Evolutionary conservation across 1,140 invertebrate species (phyloP), one percentile per base, ranked within the genome.

Genomic region (Drosophila prosaltans): DNA sequence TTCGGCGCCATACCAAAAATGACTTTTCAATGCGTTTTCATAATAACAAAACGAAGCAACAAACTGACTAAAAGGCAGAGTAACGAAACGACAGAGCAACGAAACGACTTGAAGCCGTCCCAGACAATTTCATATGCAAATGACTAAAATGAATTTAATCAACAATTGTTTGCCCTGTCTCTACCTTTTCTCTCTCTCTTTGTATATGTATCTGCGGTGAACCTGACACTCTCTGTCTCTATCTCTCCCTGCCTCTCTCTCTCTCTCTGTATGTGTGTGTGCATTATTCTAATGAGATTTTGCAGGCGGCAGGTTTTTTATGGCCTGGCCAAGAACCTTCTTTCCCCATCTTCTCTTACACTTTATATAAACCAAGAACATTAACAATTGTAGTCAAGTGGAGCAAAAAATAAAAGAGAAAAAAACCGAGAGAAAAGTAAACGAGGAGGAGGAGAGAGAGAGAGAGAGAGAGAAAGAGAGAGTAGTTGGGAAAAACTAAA

Each of bases 251-350:
- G 51, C 24, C 43, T 9, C 43, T 24, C 43, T 24, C 60, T 10
- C 9, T 41, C n/a, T 30, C 28, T 57, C 60, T 63, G 59, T 66
- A 48, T 65, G 41, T 58, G 58, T 24, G 40, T 58, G 74, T 89
- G 84, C 84, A 89, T 89, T 89, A 89, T 89, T 89, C 84, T 89
- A 89, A 89, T 89, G 85, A 89, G 84, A 78, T 89, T 88, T 80
- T 78, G 70, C 69, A 78, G 69, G 76, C 76, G 80, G 83, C 84
- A 63, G 65, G 60, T 76, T 85, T 85, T 86, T 81, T 73, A 79
- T 82, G 71, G 67, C 39, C 70, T 41, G 57, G 57, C 36, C n/a
- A 21, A 39, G 57, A 39, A 16, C 30, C 54, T 8, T 7, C 16
- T 4, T 6, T 21, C 6, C 16, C 8, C 16, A 7, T 48, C 16